phyloP scores from a whole-genome alignment of 2,113 vertebrate species.

The Solenodon paradoxus region DNA sequence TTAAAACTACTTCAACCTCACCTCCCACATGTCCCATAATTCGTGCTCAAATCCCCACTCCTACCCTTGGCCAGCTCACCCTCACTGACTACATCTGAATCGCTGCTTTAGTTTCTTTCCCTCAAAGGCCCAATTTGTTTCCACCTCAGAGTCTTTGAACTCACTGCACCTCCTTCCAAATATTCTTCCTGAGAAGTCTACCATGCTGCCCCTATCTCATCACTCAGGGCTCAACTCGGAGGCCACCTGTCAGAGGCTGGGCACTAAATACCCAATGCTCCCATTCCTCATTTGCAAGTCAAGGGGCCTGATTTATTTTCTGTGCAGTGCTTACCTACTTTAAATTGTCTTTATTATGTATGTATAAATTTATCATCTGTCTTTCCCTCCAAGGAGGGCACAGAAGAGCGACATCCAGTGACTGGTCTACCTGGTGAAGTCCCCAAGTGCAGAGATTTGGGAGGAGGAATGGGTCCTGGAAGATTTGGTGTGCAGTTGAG shows the following conservation, averaged over 20 bases:
- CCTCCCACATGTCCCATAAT: too few species aligned
- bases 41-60: too few species aligned
- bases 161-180: background rate
- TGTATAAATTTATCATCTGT: background rate
- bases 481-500: background rate
- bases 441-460: background rate
- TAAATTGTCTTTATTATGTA: background rate
- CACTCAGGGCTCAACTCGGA: background rate
- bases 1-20: background rate
- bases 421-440: too few species aligned
- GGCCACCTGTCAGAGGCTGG: background rate
- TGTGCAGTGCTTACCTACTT: background rate
- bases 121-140: background rate
- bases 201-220: too few species aligned
- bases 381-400: background rate
- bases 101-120: background rate
- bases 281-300: too few species aligned
- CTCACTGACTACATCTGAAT: accelerated
- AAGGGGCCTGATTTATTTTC: background rate
- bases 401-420: background rate
- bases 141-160: background rate
- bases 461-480: background rate
- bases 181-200: background rate
- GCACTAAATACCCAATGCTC: background rate
- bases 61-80: too few species aligned